Base-by-base conservation (phyloP, 2,113 vertebrate genomes). In the Hippolais icterina region DNA sequence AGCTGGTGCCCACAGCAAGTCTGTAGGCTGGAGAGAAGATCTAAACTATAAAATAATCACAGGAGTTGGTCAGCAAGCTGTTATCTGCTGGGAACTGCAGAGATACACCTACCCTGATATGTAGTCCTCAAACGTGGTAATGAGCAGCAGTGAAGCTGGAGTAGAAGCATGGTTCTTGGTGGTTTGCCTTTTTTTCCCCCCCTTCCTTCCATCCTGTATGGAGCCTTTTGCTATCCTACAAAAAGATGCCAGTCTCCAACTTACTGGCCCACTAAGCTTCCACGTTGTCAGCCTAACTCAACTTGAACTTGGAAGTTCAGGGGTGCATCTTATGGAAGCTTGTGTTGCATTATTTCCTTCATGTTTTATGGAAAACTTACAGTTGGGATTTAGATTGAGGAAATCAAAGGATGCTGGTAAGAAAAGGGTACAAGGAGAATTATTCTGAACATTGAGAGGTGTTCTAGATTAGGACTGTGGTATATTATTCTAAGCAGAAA, bases 51-150 rank as follows among this genome's bases (percentile, higher is more conserved):
- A 76, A 93, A 80, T 66, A 71, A 53, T 66, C 24, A 21, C 1
- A 56, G 28, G 11, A 44, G n/a, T 19, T 89, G 35, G 19, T 82
- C 53, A 42, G 41, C 60, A 56, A 74, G 21, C 23, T 80, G 57
- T 60, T 35, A 59, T 3, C 37, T 60, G 46, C 29, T 91, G 49
- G 31, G 46, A 83, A 5, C 18, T 81, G 35, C 35, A 24, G 77
- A 46, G 20, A 20, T 27, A 6, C 2, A 42, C 7, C 14, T 49
- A 3, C 15, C 29, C 13, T 68, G 12, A 29, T 52, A 0, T 3
- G 11, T 28, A 65, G 33, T 52, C 14, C 29, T 64, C 28, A 39
- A 81, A 41, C 28, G 37, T 4, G 11, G 13, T 25, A 29, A 56
- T 44, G 50, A 81, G 23, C 35, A 66, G 59, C 4, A 4, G 11